phyloP scores from a whole-genome alignment of 1,140 invertebrate genomes.

The Parapsyche elsis region DNA sequence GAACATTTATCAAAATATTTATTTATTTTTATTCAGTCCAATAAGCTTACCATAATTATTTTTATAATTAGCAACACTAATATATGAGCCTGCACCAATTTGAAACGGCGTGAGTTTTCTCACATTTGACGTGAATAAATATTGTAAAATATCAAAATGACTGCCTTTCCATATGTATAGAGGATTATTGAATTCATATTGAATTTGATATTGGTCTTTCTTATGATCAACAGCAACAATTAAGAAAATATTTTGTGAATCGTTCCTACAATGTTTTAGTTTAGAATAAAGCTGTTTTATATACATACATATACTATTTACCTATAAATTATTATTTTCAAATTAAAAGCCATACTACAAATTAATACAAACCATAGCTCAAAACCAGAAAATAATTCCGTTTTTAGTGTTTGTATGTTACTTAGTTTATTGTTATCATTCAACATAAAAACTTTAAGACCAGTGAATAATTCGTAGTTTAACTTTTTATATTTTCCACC shows the following conservation, averaged over 20 bases:
- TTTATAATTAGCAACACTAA: conserved; percentile 65
- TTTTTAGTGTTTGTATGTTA: conserved; percentile 58
- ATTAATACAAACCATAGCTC: conserved; percentile 57
- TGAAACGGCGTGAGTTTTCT: conserved; percentile 62
- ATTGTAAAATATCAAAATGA: conserved; percentile 67
- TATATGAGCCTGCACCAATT: conserved; percentile 59
- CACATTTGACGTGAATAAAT: conserved; percentile 60
- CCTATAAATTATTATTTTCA: no score
- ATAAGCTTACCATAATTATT: conserved; percentile 61
- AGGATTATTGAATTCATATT: conserved; percentile 51
- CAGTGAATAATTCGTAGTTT: conserved; percentile 44
- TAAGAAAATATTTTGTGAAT: conserved; percentile 57
- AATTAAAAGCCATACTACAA: no score
- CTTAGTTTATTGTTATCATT: conserved; percentile 56
- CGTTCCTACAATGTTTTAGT: conserved; percentile 49
- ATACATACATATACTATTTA: no score
- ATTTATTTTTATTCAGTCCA: no score
- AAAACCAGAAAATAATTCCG: conserved; percentile 56
- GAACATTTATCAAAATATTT: no score
- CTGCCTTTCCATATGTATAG: conserved; percentile 66
- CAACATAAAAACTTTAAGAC: conserved; percentile 56
- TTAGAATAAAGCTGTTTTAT: neutral
- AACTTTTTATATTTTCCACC: conserved; percentile 48
- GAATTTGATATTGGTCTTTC: conserved; percentile 29
- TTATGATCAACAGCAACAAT: conserved; percentile 56